These are phyloP conservation scores for Drosophila limbata DNA, from an alignment of 2,888 invertebrate genomes.

Conservation along the genomic window DNA sequence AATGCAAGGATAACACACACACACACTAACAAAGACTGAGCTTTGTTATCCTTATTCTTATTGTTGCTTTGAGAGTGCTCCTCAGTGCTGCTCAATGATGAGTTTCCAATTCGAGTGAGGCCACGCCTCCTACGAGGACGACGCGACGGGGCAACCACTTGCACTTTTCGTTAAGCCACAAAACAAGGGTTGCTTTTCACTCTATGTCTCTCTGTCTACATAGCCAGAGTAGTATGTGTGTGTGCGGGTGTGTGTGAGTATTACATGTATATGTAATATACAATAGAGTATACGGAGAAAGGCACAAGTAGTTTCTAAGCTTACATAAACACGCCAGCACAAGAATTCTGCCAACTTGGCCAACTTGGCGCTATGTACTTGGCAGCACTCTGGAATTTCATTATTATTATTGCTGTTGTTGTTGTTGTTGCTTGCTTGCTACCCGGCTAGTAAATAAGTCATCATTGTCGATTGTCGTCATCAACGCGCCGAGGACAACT, in stretches of 20 bases:
- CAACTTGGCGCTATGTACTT: conserved; percentile 50
- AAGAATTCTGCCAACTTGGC: conserved; percentile 44
- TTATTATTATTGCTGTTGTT: conserved; percentile 34
- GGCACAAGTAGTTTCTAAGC: conserved; percentile 44
- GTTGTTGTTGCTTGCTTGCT: conserved; percentile 26
- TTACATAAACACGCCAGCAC: conserved; percentile 33
- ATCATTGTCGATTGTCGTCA: conserved; percentile 81
- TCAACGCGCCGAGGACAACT: conserved; percentile 82
- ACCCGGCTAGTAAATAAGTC: conserved; percentile 75
- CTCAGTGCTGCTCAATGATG: conserved; percentile 60
- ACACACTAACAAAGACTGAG: conserved; percentile 33
- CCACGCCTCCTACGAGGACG: conserved; percentile 68
- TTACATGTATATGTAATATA: conserved; percentile 35
- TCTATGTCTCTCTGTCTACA: conserved; percentile 36
- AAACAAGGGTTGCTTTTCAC: conserved; percentile 74
- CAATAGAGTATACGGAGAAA: conserved; percentile 70
- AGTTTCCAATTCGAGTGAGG: conserved; percentile 71
- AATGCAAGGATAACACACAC: conserved; percentile 50
- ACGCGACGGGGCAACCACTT: conserved; percentile 70
- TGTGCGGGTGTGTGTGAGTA: conserved; percentile 20
- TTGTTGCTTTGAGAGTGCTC: conserved; percentile 61
- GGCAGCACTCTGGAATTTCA: conserved; percentile 31
- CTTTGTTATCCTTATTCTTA: conserved; percentile 71
- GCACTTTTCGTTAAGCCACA: conserved; percentile 76
- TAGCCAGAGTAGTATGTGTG: conserved; percentile 19